phyloP scores from a whole-genome alignment of 2,113 vertebrate genomes.

The Antidorcas marsupialis region DNA sequence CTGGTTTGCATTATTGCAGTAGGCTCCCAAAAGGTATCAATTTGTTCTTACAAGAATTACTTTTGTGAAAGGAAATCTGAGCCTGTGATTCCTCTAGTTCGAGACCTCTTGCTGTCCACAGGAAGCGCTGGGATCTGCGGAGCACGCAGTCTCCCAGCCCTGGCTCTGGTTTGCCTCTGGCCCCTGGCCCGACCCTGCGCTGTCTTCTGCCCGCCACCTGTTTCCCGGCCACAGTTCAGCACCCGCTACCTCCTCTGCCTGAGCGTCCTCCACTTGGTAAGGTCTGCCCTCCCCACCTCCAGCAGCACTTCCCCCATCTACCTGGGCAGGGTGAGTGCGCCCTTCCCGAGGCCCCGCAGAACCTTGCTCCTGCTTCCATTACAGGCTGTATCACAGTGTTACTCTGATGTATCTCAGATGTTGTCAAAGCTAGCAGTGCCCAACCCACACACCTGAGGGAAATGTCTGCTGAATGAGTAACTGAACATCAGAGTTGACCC shows the following conservation, averaged over 20 bases:
- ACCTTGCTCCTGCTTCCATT: not conserved
- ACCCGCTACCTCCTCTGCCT: not conserved
- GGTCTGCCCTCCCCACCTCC: not conserved
- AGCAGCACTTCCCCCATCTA: not conserved
- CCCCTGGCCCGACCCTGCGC: not conserved
- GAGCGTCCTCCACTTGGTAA: not conserved
- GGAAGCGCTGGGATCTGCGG: not conserved
- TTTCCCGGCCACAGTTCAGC: not conserved
- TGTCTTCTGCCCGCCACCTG: not conserved
- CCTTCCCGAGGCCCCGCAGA: not conserved
- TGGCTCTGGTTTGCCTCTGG: not conserved
- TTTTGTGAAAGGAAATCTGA: not conserved
- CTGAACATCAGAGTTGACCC: not conserved
- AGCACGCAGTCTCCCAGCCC: not conserved
- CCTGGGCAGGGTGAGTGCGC: not conserved
- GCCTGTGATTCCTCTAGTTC: not conserved
- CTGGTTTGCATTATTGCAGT: not conserved
- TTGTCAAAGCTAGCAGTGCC: not conserved
- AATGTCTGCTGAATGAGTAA: not conserved
- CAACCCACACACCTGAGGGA: not conserved
- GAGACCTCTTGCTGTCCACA: not conserved
- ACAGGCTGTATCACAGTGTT: not conserved
- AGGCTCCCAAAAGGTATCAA: not conserved
- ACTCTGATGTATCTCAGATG: not conserved
- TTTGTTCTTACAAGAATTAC: not conserved